Percentiles rank a stretch among this genome's conserved stretches.
phyloP scores from a whole-genome alignment of 2,888 invertebrate genomes.

The Zygaena filipendulae region DNA sequence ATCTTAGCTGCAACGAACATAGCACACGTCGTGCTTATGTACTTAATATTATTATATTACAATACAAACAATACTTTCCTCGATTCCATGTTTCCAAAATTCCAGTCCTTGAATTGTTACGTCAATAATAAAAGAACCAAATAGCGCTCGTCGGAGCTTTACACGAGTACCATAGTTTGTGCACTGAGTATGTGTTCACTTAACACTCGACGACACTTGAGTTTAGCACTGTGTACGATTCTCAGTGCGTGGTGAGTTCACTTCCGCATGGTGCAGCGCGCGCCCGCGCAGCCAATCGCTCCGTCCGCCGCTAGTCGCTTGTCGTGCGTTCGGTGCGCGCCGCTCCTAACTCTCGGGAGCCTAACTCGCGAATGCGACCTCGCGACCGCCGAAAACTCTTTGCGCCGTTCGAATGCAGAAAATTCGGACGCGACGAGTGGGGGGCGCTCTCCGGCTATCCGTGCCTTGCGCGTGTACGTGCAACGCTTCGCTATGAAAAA shows the following conservation, averaged over 20 bases:
- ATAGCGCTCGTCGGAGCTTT: conserved; percentile 44
- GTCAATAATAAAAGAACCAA: conserved; percentile 53
- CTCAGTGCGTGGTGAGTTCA: conserved; percentile 42
- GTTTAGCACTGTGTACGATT: conserved; percentile 32
- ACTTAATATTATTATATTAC: too few relatives aligned
- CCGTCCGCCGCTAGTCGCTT: conserved; percentile 24
- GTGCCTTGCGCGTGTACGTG: conserved; percentile 64
- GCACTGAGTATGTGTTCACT: conserved; percentile 53
- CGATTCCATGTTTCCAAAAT: conserved; percentile 53
- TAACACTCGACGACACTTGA: conserved; percentile 46
- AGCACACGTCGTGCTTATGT: too few relatives aligned
- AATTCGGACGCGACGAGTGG: conserved; percentile 64
- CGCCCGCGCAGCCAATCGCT: conserved; percentile 29
- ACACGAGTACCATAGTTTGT: conserved; percentile 61
- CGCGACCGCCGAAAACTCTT: conserved; percentile 66
- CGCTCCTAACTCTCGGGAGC: conserved; percentile 56
- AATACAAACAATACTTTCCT: conserved; percentile 59
- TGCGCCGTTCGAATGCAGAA: conserved; percentile 63
- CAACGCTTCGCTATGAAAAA: conserved; percentile 65
- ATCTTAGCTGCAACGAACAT: too few relatives aligned
- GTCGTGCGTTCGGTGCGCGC: conserved; percentile 34
- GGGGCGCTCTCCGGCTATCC: conserved; percentile 66
- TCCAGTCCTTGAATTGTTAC: conserved; percentile 54
- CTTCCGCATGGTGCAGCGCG: conserved; percentile 63
- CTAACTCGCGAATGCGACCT: conserved; percentile 61